Percentiles rank a stretch among this genome's conserved stretches.
Evolutionary conservation across 64 coral and sea anemone species (phyloP).

Genomic region (Dendrophyllia cribrosa): DNA sequence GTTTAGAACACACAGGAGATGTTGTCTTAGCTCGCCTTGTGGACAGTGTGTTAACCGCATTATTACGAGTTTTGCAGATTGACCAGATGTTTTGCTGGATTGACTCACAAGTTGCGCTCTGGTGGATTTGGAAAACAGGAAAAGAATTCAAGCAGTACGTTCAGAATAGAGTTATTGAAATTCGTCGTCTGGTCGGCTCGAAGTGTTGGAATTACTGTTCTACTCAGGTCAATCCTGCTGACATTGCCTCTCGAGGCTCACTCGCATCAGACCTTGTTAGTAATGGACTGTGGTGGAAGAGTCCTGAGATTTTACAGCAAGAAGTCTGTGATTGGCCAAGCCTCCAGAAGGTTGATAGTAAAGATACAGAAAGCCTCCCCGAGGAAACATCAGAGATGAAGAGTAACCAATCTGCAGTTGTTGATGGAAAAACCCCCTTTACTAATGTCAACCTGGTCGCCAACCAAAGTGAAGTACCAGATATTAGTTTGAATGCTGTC

Average conservation of each 20-base stretch:
- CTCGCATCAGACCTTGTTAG: conserved; percentile 6
- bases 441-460: neutral
- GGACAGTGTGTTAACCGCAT: conserved; percentile 10
- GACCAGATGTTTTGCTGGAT: conserved; percentile 17
- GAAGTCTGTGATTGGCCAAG: neutral
- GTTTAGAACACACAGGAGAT: conserved; percentile 52
- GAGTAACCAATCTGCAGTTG: neutral
- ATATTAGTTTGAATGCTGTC: conserved; percentile 33
- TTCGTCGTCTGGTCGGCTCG: conserved; percentile 21
- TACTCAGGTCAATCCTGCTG: conserved; percentile 37
- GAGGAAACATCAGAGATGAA: neutral
- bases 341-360: neutral
- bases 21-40: conserved; percentile 28
- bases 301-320: conserved; percentile 10
- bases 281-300: conserved; percentile 2
- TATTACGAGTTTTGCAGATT: neutral
- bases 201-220: conserved; percentile 11
- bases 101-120: conserved; percentile 55
- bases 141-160: conserved; percentile 65
- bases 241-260: conserved; percentile 24
- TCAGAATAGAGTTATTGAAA: conserved; percentile 42
- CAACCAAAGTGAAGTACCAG: neutral
- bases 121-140: conserved; percentile 44
- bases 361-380: conserved; percentile 4
- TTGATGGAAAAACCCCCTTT: neutral